These are phyloP conservation scores for Sus scrofa DNA, from an alignment of 2,113 vertebrate species.

Conservation along the genomic window T2T-Sscrofa CM000817.6:47260001-47260500, in stretches of 20 bases:
- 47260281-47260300: too few species aligned
- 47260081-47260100: not conserved
- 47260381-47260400: too few species aligned
- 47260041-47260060: constrained; percentile 33
- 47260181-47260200: not conserved
- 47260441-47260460: too few species aligned
- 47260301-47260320: too few species aligned
- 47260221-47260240: not conserved
- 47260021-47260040: not conserved
- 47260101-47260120: not conserved
- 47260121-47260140: not conserved
- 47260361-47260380: too few species aligned
- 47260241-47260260: not conserved
- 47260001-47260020: not conserved
- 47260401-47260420: too few species aligned
- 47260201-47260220: not conserved
- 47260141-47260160: not conserved
- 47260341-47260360: too few species aligned
- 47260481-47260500: too few species aligned
- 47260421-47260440: too few species aligned
- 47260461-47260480: too few species aligned
- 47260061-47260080: not conserved
- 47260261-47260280: too few species aligned
- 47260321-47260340: too few species aligned
- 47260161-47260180: not conserved